Conservation (phyloP, 2,113 vertebrate species). For the Oreotragus oreotragus region DNA sequence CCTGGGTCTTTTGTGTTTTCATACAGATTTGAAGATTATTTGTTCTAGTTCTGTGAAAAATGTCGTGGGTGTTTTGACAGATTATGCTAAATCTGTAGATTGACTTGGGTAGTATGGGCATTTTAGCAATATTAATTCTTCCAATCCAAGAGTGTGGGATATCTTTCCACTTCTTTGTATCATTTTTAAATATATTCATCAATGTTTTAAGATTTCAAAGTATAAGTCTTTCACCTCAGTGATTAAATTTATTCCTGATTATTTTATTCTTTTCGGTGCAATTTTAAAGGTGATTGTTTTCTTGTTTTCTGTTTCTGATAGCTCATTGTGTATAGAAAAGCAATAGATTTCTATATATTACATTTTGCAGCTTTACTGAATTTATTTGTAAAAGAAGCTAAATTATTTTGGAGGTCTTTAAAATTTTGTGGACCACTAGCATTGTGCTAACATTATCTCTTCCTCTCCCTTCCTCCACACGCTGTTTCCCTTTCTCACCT, state of each 20-base stretch:
- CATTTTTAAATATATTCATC: background rate
- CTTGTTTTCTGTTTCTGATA: background rate
- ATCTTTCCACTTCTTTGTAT: background rate
- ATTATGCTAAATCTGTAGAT: background rate
- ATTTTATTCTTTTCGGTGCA: background rate
- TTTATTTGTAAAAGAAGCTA: background rate
- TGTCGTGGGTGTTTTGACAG: background rate
- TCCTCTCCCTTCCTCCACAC: background rate
- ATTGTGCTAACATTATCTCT: too few species aligned
- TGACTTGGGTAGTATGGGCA: background rate
- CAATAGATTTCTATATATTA: background rate
- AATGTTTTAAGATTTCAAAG: background rate
- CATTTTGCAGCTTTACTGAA: background rate
- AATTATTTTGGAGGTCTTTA: background rate
- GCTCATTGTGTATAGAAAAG: background rate
- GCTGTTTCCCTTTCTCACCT: background rate
- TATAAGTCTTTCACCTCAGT: background rate
- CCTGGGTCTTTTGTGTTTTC: background rate
- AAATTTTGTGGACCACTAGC: background rate
- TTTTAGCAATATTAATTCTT: background rate
- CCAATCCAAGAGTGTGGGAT: background rate
- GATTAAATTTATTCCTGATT: background rate
- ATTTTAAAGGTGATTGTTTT: background rate
- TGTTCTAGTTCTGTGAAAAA: background rate
- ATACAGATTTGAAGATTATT: background rate